Conservation (phyloP, 2,888 invertebrate species). For the Epistrophe grossulariae region DNA sequence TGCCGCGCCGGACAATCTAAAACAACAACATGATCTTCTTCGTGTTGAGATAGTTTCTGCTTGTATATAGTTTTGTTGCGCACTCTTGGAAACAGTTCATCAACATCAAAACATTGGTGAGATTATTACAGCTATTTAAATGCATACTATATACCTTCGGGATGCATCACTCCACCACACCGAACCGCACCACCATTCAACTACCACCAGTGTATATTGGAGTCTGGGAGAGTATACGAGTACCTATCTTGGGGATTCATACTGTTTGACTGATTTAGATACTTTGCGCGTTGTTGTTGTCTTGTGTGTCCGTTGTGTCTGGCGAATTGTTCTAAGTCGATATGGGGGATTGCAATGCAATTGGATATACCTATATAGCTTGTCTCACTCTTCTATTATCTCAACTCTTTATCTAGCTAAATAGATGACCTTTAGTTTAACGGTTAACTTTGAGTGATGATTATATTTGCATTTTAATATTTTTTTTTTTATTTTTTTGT, state of each 20-base stretch:
- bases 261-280: conserved; percentile 74
- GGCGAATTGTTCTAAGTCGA: conserved; percentile 41
- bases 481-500: conserved; percentile 14
- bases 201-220: background rate
- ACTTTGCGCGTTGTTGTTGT: conserved; percentile 59
- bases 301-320: conserved; percentile 31
- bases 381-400: conserved; percentile 41
- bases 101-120: conserved; percentile 75
- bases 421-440: conserved; percentile 73
- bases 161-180: background rate
- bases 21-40: conserved; percentile 65
- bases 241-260: conserved; percentile 49
- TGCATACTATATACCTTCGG: conserved; percentile 34
- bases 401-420: conserved; percentile 59
- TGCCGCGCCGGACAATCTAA: background rate
- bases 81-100: conserved; percentile 64
- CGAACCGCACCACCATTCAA: background rate
- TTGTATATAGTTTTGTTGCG: conserved; percentile 19
- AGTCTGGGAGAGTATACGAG: background rate
- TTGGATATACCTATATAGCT: conserved; percentile 23
- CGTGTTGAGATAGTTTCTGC: conserved; percentile 62
- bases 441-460: conserved; percentile 73
- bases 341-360: background rate
- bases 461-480: conserved; percentile 73
- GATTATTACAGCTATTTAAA: conserved; percentile 73